Conservation (phyloP, 2,113 vertebrate genomes). For the Dipodomys ordii region DNA sequence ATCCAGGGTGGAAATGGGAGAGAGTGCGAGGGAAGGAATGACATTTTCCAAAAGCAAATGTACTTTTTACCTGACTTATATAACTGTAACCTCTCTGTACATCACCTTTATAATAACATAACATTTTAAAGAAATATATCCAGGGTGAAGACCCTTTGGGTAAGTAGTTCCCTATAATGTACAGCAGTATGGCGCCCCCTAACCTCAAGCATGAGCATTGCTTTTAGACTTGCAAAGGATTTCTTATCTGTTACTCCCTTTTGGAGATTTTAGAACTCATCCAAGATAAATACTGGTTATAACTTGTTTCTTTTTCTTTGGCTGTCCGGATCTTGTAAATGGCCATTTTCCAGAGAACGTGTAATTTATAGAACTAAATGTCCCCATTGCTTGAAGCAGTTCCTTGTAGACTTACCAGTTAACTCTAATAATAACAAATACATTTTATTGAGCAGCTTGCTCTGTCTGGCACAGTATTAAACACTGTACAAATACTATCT, state of each 20-base stretch:
- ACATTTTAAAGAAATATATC: too few species aligned
- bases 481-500: constrained; percentile 39
- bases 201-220: constrained; percentile 66
- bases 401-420: constrained; percentile 29
- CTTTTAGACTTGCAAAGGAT: constrained; percentile 41
- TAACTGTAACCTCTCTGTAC: too few species aligned
- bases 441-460: constrained; percentile 42
- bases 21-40: too few species aligned
- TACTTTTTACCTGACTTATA: too few species aligned
- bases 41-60: too few species aligned
- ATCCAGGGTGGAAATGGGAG: neutral
- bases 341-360: constrained; percentile 74
- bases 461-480: constrained; percentile 35
- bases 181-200: constrained; percentile 75
- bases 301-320: constrained; percentile 73
- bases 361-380: constrained; percentile 70
- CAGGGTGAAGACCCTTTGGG: constrained; percentile 8
- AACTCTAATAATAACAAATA: constrained; percentile 49
- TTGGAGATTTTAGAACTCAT: constrained; percentile 59
- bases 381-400: constrained; percentile 53
- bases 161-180: neutral
- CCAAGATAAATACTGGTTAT: constrained; percentile 78
- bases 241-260: constrained; percentile 57
- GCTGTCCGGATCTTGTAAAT: constrained; percentile 59
- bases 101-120: too few species aligned